Conservation (phyloP, 2,888 invertebrate genomes). For the Schizaphis graminum region DNA sequence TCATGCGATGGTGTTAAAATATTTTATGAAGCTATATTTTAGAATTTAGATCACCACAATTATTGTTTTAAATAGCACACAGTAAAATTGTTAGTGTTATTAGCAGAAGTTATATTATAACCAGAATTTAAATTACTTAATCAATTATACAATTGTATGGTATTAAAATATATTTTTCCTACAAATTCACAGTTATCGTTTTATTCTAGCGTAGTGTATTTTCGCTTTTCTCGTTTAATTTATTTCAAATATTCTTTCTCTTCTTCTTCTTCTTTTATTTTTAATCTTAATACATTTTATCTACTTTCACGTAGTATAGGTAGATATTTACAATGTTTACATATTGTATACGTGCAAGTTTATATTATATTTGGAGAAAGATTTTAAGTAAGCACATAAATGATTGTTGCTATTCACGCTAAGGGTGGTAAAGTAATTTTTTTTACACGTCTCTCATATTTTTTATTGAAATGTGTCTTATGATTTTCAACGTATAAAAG, state of each 20-base stretch:
- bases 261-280: neutral
- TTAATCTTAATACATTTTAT: neutral
- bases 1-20: neutral
- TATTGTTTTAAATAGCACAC: neutral
- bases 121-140: neutral
- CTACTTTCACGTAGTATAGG: neutral
- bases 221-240: neutral
- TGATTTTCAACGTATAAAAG: neutral
- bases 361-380: constrained; percentile 10
- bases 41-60: neutral
- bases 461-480: neutral
- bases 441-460: neutral
- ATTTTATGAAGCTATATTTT: neutral
- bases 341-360: neutral
- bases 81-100: neutral
- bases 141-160: constrained; percentile 9
- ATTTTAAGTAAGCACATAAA: constrained; percentile 16
- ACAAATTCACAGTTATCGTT: constrained; percentile 11
- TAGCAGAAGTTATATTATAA: neutral
- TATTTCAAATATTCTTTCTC: constrained; percentile 20
- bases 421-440: neutral
- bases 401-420: neutral
- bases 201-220: neutral
- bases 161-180: constrained; percentile 3
- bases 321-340: neutral